Conservation (phyloP, 2,797 vertebrate genomes). For the Pseudochirops corinnae region DNA sequence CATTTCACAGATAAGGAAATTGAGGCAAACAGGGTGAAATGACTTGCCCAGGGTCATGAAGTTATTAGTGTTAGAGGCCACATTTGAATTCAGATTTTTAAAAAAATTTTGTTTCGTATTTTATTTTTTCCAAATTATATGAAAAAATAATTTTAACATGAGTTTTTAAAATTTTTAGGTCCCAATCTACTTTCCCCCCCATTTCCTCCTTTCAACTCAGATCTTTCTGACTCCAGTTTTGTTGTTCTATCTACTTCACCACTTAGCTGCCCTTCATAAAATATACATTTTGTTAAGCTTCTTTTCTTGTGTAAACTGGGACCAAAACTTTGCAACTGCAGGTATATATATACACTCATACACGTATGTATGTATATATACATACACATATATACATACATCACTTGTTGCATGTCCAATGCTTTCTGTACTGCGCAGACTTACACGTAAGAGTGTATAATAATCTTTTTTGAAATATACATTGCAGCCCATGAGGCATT, state of each 20-base stretch:
- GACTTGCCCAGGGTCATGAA: background rate
- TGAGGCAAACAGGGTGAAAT: background rate
- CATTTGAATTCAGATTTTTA: background rate
- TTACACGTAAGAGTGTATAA: background rate
- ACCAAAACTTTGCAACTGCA: background rate
- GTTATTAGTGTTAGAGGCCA: background rate
- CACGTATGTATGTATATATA: too few species aligned
- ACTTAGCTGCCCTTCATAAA: background rate
- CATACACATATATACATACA: too few species aligned
- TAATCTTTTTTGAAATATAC: background rate
- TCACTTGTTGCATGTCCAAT: background rate
- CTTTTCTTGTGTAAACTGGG: background rate
- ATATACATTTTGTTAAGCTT: background rate
- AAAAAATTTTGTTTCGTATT: background rate
- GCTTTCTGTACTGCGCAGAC: background rate
- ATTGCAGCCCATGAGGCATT: background rate
- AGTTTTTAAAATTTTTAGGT: background rate
- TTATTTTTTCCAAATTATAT: background rate
- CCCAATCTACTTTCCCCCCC: background rate
- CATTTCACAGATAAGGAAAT: background rate
- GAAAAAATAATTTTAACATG: background rate
- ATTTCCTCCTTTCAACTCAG: background rate
- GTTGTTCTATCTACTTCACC: background rate
- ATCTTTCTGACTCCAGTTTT: background rate
- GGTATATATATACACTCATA: background rate